A percentile compares a stretch with the other conserved stretches of the same genome.
phyloP scores from a whole-genome alignment of 2,113 vertebrate genomes.

The Sitta europaea region DNA sequence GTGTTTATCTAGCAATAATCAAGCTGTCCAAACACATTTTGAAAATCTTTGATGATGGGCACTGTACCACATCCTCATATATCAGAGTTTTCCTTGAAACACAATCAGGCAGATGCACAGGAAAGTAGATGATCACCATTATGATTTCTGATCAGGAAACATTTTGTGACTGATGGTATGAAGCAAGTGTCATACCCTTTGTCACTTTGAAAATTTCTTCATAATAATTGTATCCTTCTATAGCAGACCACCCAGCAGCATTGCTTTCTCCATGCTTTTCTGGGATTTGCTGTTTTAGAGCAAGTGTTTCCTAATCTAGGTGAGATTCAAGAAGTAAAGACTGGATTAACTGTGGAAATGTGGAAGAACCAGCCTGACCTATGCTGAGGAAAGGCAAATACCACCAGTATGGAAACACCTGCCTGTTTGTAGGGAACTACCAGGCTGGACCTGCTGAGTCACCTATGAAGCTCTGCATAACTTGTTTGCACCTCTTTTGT shows the following conservation, averaged over 20 bases:
- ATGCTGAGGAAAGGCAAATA: neutral
- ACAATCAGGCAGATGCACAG: rapidly evolving
- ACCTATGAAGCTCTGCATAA: neutral
- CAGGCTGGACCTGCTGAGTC: neutral
- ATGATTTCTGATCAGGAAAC: neutral
- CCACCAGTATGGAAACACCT: neutral
- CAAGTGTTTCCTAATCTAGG: neutral
- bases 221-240: neutral
- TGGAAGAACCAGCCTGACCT: neutral
- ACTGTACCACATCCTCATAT: neutral
- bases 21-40: neutral
- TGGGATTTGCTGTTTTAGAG: neutral
- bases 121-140: neutral
- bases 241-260: neutral
- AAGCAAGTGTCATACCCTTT: neutral
- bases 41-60: neutral
- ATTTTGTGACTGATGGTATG: neutral
- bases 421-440: neutral
- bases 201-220: neutral
- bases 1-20: neutral
- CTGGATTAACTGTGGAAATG: neutral
- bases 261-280: neutral
- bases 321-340: neutral
- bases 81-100: neutral
- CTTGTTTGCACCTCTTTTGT: neutral